These are phyloP conservation scores for Morone saxatilis DNA, from an alignment of 2,113 vertebrate species.

Conservation along the genomic window DNA sequence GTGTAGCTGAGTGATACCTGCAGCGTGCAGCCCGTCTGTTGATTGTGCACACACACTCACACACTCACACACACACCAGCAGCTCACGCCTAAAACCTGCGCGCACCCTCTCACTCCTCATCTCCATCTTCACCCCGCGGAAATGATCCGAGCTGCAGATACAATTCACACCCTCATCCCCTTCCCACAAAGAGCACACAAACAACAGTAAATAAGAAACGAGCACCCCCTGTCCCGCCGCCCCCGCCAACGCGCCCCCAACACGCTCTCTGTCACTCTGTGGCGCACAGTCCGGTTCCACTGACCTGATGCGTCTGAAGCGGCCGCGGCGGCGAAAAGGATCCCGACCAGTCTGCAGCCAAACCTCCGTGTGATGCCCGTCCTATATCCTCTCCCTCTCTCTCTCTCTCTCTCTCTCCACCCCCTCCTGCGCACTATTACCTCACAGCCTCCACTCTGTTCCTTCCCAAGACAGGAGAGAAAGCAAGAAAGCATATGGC, in stretches of 20 bases:
- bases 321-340: conserved; percentile 32
- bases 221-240: neutral
- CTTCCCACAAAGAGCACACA: neutral
- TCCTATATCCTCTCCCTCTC: conserved; percentile 40
- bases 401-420: conserved; percentile 2
- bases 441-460: conserved; percentile 59
- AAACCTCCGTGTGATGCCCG: conserved; percentile 48
- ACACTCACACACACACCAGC: neutral
- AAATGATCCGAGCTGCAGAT: conserved; percentile 15
- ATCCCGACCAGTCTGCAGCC: conserved; percentile 64
- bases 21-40: conserved; percentile 7
- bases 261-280: neutral
- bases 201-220: neutral
- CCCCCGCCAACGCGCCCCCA: neutral
- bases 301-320: conserved; percentile 72
- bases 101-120: conserved; percentile 1
- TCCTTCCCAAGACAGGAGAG: conserved; percentile 26
- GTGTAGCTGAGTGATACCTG: conserved; percentile 42
- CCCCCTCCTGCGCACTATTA: conserved; percentile 52
- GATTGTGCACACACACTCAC: neutral
- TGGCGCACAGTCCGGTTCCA: conserved; percentile 30
- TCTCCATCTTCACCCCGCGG: conserved; percentile 5
- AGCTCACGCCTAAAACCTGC: conserved; percentile 24
- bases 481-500: conserved; percentile 28
- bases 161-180: too few relatives aligned